A percentile compares a stretch with the other conserved stretches of the same genome.
Evolutionary conservation across 2,888 invertebrate species (phyloP).

Genomic region (Macrophya alboannulata): DNA sequence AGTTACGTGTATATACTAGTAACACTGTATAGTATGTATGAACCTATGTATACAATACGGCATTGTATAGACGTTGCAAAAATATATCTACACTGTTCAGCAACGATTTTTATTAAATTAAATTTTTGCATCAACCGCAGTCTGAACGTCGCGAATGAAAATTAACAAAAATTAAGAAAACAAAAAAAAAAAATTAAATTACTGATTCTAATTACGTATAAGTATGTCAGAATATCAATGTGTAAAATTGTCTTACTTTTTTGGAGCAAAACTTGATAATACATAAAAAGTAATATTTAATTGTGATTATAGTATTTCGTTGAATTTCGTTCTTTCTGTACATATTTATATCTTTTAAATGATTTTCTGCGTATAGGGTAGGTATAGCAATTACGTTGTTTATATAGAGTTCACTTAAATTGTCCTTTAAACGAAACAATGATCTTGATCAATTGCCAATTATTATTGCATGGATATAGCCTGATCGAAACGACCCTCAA

Average conservation of each 20-base stretch:
- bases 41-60: neutral
- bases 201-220: too few relatives aligned
- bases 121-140: too few relatives aligned
- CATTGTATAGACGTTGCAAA: too few relatives aligned
- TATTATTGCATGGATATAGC: neutral
- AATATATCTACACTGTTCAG: too few relatives aligned
- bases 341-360: neutral
- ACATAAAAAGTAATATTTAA: too few relatives aligned
- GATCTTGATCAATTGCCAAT: slow-evolving; percentile 30
- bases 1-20: neutral
- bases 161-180: too few relatives aligned
- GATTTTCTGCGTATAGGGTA: neutral
- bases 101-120: too few relatives aligned
- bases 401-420: neutral
- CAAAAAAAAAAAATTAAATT: too few relatives aligned
- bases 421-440: slow-evolving; percentile 16
- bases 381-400: neutral
- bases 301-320: neutral
- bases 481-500: neutral
- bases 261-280: neutral
- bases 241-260: too few relatives aligned
- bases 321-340: too few relatives aligned
- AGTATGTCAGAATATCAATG: too few relatives aligned
- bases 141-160: too few relatives aligned
- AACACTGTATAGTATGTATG: neutral